phyloP scores from a whole-genome alignment of 2,888 invertebrate genomes.

The Thera britannica region DNA sequence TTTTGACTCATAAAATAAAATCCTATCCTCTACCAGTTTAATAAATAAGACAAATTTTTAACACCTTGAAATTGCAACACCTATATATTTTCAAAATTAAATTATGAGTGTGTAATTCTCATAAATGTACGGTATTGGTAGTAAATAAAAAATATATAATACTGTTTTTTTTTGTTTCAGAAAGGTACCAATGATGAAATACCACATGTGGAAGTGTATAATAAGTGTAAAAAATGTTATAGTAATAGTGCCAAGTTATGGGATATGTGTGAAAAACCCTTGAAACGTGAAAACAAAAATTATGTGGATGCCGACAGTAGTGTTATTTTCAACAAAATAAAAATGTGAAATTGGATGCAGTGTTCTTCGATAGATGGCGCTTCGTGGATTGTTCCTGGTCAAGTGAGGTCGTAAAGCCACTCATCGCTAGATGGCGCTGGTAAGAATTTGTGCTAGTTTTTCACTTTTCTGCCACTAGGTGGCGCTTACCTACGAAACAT shows the following conservation, averaged over 20 bases:
- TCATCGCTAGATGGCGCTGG: conserved; percentile 70
- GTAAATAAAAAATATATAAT: neutral
- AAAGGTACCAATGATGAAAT: conserved; percentile 65
- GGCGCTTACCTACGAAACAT: conserved; percentile 5
- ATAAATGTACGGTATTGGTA: too few species aligned
- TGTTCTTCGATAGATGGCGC: conserved; percentile 75
- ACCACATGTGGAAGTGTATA: conserved; percentile 71
- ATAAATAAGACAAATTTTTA: too few species aligned
- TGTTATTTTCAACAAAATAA: conserved; percentile 35
- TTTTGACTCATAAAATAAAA: too few species aligned
- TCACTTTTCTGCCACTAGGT: conserved; percentile 16
- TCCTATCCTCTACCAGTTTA: too few species aligned
- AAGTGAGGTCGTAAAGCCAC: conserved; percentile 64
- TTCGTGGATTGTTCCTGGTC: conserved; percentile 64
- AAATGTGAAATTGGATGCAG: conserved; percentile 78
- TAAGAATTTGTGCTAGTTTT: conserved; percentile 51
- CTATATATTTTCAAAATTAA: too few species aligned
- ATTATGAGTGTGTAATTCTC: too few species aligned
- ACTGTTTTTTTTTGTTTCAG: conserved; percentile 66
- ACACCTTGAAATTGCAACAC: too few species aligned
- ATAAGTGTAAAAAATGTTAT: conserved; percentile 59
- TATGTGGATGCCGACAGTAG: conserved; percentile 48
- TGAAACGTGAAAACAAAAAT: conserved; percentile 58
- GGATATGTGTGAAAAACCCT: conserved; percentile 55
- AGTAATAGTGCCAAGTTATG: conserved; percentile 55